phyloP scores from a whole-genome alignment of 1,140 invertebrate genomes.

The Epicauta chinensis region DNA sequence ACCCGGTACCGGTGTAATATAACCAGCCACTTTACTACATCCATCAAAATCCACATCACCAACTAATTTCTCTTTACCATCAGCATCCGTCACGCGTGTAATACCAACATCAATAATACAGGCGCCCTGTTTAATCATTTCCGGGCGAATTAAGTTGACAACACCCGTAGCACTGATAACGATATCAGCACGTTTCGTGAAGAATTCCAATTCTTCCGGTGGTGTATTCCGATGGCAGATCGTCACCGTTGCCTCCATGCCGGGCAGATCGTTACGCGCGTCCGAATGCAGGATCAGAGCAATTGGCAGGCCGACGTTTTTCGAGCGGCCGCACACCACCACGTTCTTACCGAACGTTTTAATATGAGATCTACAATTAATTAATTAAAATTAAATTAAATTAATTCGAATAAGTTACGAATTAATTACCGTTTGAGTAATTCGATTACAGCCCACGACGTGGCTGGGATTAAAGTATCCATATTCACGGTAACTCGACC shows the following conservation, averaged over 20 bases:
- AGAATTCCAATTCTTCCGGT: slow-evolving; percentile 59
- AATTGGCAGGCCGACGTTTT: slow-evolving; percentile 84
- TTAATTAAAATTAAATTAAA: slow-evolving; percentile 42
- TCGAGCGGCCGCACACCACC: slow-evolving; percentile 82
- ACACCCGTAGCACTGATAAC: slow-evolving; percentile 75
- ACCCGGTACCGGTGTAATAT: slow-evolving; percentile 80
- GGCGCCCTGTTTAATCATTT: slow-evolving; percentile 86
- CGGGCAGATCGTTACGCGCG: slow-evolving; percentile 41
- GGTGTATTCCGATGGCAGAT: slow-evolving; percentile 85
- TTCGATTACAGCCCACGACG: slow-evolving; percentile 74
- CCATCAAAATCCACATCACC: slow-evolving; percentile 84
- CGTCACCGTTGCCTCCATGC: slow-evolving; percentile 77
- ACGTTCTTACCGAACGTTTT: slow-evolving; percentile 78
- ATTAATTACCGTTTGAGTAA: slow-evolving; percentile 55
- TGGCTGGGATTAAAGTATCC: slow-evolving; percentile 74
- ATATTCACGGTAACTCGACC: slow-evolving; percentile 70
- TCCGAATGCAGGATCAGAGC: slow-evolving; percentile 75
- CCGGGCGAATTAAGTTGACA: slow-evolving; percentile 69
- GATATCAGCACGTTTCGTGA: slow-evolving; percentile 72
- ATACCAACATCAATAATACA: slow-evolving; percentile 86
- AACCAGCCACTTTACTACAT: slow-evolving; percentile 67
- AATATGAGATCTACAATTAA: slow-evolving; percentile 45
- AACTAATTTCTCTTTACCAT: slow-evolving; percentile 67
- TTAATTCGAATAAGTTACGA: not conserved
- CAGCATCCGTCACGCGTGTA: slow-evolving; percentile 57